Conservation (phyloP, 2,113 vertebrate genomes). For the Salvator merianae region DNA sequence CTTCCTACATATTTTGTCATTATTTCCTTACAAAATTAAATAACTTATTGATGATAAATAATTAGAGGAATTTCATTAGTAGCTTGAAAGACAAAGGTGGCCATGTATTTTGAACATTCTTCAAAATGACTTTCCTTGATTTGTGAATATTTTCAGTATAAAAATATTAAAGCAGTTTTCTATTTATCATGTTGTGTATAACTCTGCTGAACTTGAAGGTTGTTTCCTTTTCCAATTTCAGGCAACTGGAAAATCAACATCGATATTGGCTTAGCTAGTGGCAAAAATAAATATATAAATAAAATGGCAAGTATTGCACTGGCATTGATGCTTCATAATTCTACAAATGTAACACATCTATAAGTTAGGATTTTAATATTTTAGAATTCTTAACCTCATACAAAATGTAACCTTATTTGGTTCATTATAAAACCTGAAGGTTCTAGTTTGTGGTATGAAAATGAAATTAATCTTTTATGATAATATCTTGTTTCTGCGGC, state of each 20-base stretch:
- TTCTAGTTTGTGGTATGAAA: background rate
- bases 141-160: constrained; percentile 15
- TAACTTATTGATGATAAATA: background rate
- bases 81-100: background rate
- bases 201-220: background rate
- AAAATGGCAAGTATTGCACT: background rate
- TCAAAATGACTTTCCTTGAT: background rate
- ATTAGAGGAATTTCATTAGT: background rate
- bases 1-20: background rate
- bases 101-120: background rate
- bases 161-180: accelerated
- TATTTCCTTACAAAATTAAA: background rate
- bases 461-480: background rate
- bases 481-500: background rate
- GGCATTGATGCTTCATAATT: background rate
- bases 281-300: background rate
- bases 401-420: background rate
- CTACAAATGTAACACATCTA: background rate
- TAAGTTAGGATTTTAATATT: constrained; percentile 1
- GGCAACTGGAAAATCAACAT: accelerated
- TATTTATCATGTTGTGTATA: background rate
- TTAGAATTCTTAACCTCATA: background rate
- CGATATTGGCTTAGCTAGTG: constrained; percentile 9
- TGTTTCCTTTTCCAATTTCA: constrained; percentile 2
- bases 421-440: background rate